phyloP scores from a whole-genome alignment of 1,140 invertebrate species.

The Bombyx mandarina region DNA sequence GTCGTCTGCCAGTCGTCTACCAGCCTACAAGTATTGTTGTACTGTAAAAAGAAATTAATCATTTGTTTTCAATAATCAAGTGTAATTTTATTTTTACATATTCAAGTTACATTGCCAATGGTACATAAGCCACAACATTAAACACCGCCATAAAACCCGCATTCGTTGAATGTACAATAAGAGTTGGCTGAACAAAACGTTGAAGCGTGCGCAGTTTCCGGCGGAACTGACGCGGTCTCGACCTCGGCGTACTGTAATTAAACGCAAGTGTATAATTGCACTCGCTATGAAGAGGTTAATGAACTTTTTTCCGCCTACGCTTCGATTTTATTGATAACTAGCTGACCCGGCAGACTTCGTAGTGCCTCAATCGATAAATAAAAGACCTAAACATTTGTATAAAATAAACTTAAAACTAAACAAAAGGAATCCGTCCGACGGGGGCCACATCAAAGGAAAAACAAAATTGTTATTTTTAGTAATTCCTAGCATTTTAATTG shows the following conservation, averaged over 20 bases:
- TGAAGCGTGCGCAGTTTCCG: slow-evolving; percentile 6
- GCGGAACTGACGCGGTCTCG: slow-evolving; percentile 5
- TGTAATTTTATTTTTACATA: background rate
- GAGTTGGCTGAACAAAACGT: slow-evolving; percentile 1
- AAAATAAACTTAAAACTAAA: too few species aligned
- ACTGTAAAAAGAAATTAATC: too few species aligned
- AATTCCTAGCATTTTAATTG: too few species aligned
- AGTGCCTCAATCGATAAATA: too few species aligned
- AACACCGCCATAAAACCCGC: background rate
- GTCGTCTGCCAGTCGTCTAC: too few species aligned
- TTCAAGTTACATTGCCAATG: background rate
- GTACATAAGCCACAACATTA: background rate
- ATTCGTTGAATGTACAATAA: slow-evolving; percentile 2
- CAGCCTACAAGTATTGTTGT: too few species aligned
- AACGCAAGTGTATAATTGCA: slow-evolving; percentile 1
- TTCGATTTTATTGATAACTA: too few species aligned
- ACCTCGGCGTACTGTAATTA: slow-evolving; percentile 1
- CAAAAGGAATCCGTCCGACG: too few species aligned
- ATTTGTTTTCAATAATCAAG: background rate
- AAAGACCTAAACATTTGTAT: too few species aligned
- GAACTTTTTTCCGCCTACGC: background rate
- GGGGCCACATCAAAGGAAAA: too few species aligned
- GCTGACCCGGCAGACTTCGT: too few species aligned
- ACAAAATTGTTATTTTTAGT: too few species aligned
- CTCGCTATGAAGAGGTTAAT: background rate